Conservation (phyloP, 2,888 invertebrate genomes). For the Germaria angustata region DNA sequence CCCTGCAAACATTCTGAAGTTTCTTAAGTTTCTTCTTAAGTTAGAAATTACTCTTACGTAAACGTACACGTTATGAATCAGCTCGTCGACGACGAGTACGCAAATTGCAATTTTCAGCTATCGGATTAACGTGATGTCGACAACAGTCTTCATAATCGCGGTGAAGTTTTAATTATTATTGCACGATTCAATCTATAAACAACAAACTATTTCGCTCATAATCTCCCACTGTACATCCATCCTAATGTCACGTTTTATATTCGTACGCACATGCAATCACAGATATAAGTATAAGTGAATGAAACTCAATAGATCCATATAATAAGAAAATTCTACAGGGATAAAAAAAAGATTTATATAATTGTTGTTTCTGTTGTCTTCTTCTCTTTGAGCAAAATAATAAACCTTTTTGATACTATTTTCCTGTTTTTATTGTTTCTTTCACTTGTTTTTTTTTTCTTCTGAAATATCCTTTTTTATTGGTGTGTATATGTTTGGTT, state of each 20-base stretch:
- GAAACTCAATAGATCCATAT: constrained; percentile 55
- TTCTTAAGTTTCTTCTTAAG: no score
- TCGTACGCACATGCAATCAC: background rate
- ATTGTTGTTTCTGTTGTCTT: background rate
- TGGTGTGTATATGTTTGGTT: constrained; percentile 22
- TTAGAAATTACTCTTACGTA: no score
- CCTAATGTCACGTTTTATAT: no score
- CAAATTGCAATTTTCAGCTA: no score
- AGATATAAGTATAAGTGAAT: background rate
- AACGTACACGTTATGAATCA: no score
- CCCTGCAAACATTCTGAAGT: background rate
- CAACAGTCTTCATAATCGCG: no score
- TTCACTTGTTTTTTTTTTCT: constrained; percentile 13
- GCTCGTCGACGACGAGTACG: no score
- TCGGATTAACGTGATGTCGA: no score
- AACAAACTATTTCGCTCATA: no score
- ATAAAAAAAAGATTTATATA: constrained; percentile 33
- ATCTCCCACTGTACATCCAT: no score
- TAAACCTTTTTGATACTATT: constrained; percentile 43
- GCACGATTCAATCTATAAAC: no score
- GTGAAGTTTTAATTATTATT: no score
- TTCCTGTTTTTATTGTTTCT: constrained; percentile 36
- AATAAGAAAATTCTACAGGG: constrained; percentile 58
- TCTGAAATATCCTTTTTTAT: constrained; percentile 30
- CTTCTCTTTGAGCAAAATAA: constrained; percentile 37